Conservation (phyloP, 2,888 invertebrate genomes). For the Tetropium fuscum region DNA sequence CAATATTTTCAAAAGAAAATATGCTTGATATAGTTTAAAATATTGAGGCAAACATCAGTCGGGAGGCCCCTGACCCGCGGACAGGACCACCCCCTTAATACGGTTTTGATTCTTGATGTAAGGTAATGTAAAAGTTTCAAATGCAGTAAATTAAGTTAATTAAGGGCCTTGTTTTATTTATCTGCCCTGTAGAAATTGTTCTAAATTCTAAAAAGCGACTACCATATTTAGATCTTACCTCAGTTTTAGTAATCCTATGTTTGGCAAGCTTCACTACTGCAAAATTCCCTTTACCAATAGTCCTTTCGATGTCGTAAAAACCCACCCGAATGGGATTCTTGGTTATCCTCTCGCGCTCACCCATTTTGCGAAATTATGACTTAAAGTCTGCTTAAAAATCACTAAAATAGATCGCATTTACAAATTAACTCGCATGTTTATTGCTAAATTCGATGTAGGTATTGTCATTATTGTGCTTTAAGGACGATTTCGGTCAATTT, state of each 20-base stretch:
- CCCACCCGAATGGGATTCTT: slow-evolving; percentile 84
- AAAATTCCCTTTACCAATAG: slow-evolving; percentile 99
- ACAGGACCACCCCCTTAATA: no score
- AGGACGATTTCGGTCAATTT: slow-evolving; percentile 27
- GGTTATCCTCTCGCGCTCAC: slow-evolving; percentile 62
- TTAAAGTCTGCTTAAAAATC: slow-evolving; percentile 44
- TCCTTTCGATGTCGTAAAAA: slow-evolving; percentile 97
- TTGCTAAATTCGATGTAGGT: slow-evolving; percentile 60
- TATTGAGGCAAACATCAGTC: no score
- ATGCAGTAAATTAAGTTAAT: no score
- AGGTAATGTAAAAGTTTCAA: no score
- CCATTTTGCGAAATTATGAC: slow-evolving; percentile 54
- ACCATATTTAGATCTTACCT: slow-evolving; percentile 73
- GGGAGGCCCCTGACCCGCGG: no score
- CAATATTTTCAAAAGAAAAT: no score
- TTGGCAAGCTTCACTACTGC: slow-evolving; percentile 98
- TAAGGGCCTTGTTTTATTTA: no score
- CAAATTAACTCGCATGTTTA: slow-evolving; percentile 42
- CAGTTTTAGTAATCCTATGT: slow-evolving; percentile 98
- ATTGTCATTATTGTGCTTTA: slow-evolving; percentile 56
- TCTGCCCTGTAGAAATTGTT: no score
- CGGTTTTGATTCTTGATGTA: no score
- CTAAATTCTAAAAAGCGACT: neutral
- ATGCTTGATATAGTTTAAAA: no score
- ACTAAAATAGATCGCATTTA: slow-evolving; percentile 29